A percentile compares a stretch with the other conserved stretches of the same genome.
Evolutionary conservation across 2,888 invertebrate species (phyloP).

Genomic region (Congeria kusceri): DNA sequence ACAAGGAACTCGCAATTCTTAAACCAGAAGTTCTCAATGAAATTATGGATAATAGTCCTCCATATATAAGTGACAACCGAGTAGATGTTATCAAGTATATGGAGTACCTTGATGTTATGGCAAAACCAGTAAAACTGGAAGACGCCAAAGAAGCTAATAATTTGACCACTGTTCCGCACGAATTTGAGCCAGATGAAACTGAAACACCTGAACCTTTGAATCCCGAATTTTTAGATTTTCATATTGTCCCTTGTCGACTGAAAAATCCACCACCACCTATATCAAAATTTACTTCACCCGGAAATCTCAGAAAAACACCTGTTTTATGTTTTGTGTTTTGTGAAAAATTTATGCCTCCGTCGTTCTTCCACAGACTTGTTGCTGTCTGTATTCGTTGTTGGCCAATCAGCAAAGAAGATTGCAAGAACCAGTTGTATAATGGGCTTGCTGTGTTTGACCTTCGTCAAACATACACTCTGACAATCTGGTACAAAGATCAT

Average conservation of each 20-base stretch:
- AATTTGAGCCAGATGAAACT: background rate
- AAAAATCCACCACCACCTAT: background rate
- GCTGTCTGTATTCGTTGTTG: slow-evolving; percentile 50
- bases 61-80: slow-evolving; percentile 25
- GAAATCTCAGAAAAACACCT: slow-evolving; percentile 18
- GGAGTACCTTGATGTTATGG: slow-evolving; percentile 52
- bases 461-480: too few species aligned
- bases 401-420: slow-evolving; percentile 1
- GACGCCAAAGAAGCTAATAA: too few species aligned
- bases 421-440: too few species aligned
- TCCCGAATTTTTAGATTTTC: slow-evolving; percentile 22
- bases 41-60: slow-evolving; percentile 26
- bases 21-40: slow-evolving; percentile 27
- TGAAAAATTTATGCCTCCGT: slow-evolving; percentile 49
- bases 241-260: slow-evolving; percentile 49
- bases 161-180: too few species aligned
- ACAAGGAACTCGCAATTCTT: slow-evolving; percentile 36
- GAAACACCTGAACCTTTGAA: too few species aligned
- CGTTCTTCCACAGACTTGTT: slow-evolving; percentile 55
- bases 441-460: too few species aligned
- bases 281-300: too few species aligned
- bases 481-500: too few species aligned
- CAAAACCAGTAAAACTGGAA: slow-evolving; percentile 18
- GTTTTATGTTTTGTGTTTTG: slow-evolving; percentile 40
- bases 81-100: slow-evolving; percentile 23